These are phyloP conservation scores for Epizoanthus stellaris DNA, from an alignment of 92 coral and sea anemone genomes.

Conservation along the genomic window DNA sequence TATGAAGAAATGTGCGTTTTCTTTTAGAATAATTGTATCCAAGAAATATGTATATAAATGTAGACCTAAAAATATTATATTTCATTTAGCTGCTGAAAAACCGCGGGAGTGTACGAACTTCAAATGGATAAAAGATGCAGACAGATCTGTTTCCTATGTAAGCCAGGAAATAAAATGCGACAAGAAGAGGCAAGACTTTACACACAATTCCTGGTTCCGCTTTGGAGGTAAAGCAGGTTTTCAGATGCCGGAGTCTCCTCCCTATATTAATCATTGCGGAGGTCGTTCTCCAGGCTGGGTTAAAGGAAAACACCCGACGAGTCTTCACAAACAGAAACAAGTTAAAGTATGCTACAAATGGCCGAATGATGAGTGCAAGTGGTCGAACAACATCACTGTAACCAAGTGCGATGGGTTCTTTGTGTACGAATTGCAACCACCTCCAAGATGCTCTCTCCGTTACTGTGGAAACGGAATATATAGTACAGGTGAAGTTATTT, in stretches of 20 bases:
- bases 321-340: background rate
- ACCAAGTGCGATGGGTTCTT: conserved; percentile 7
- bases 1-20: too few relatives aligned
- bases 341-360: conserved; percentile 20
- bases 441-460: background rate
- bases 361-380: background rate
- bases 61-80: too few relatives aligned
- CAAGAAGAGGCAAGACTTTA: background rate
- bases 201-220: conserved; percentile 4
- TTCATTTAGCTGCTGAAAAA: background rate
- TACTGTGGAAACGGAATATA: conserved; percentile 33
- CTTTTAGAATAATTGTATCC: too few relatives aligned
- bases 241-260: background rate
- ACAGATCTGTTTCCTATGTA: conserved; percentile 9
- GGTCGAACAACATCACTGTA: background rate
- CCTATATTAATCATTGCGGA: background rate
- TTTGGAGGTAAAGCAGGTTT: conserved; percentile 21
- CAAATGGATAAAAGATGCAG: conserved; percentile 11
- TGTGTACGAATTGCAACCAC: conserved; percentile 2
- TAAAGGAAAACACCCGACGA: background rate
- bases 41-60: too few relatives aligned
- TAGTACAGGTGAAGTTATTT: background rate
- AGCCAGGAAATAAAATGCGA: conserved; percentile 9
- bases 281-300: conserved; percentile 23
- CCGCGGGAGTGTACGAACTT: background rate